Base-by-base conservation (phyloP, 1,140 invertebrate species). In the Drosophila kikkawai region DNA sequence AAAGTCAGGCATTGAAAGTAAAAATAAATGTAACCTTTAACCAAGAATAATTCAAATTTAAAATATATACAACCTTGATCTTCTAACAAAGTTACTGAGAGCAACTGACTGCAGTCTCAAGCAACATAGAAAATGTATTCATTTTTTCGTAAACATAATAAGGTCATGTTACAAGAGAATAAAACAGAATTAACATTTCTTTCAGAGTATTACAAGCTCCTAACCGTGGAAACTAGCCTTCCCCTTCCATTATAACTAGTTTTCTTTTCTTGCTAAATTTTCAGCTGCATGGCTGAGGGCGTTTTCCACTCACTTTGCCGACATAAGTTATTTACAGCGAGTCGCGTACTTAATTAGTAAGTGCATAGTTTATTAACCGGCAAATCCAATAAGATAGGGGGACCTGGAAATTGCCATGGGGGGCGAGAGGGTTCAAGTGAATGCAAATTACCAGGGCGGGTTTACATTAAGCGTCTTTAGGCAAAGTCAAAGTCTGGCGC, bases 371-470 rank as follows among this genome's bases (percentile, higher is more conserved):
- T 79, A 78, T 85, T 71, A 82, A 79, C 86, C 86, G 61, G 79
- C 64, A 85, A 88, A 88, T 90, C 81, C 85, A 90, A 88, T 88
- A 90, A 88, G 85, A 70, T 69, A 34, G 60, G 68, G 41, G 44
- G 50, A 37, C 9, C 19, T 45, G 71, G 29, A 78, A 53, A 70
- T 59, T 68, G 51, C 37, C 56, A 2, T 36, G 44, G 22, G 44
- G 22, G 15, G 17, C 9, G 4, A 11, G 17, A 34, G 17, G 22
- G 41, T 51, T 41, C 41, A 42, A 41, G 53, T 41, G 44, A 68
- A 67, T 88, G 84, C 67, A 88, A 90, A 90, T 79, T 90, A 45
- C 50, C 34, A 15, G 73, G 70, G 63, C 74, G 39, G 26, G 26
- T 26, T 63, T 48, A 58, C 53, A 47, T 41, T 50, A 73, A 50